phyloP scores from a whole-genome alignment of 2,113 vertebrate species.

The Rhinolophus sinicus region DNA sequence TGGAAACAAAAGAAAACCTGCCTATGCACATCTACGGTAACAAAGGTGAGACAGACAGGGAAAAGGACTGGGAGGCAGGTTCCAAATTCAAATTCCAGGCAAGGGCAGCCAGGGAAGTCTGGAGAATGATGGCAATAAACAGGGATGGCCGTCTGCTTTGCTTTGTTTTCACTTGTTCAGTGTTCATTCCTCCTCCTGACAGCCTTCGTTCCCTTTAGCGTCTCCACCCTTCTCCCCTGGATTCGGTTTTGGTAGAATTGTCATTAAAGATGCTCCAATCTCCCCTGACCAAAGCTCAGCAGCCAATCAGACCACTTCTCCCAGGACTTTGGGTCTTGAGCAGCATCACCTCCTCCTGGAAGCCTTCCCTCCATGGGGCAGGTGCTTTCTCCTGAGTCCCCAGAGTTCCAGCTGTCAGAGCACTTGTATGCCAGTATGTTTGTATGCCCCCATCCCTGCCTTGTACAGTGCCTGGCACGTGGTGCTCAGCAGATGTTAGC shows the following conservation, averaged over 20 bases:
- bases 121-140: not conserved
- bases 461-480: not conserved
- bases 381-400: not conserved
- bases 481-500: not conserved
- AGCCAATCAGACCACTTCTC: not conserved
- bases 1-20: not conserved
- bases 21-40: not conserved
- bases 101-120: not conserved
- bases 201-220: not conserved
- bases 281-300: not conserved
- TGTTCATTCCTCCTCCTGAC: not conserved
- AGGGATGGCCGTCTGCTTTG: not conserved
- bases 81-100: not conserved
- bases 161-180: not conserved
- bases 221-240: not conserved
- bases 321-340: not conserved
- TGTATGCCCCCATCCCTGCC: rapidly evolving
- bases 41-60: not conserved
- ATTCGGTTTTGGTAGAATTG: not conserved
- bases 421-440: not conserved
- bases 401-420: not conserved
- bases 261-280: not conserved
- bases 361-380: not conserved
- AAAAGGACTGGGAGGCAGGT: not conserved
- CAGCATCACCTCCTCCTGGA: not conserved